Conservation (phyloP, 1,140 invertebrate species). For the Heliothis virescens region DNA sequence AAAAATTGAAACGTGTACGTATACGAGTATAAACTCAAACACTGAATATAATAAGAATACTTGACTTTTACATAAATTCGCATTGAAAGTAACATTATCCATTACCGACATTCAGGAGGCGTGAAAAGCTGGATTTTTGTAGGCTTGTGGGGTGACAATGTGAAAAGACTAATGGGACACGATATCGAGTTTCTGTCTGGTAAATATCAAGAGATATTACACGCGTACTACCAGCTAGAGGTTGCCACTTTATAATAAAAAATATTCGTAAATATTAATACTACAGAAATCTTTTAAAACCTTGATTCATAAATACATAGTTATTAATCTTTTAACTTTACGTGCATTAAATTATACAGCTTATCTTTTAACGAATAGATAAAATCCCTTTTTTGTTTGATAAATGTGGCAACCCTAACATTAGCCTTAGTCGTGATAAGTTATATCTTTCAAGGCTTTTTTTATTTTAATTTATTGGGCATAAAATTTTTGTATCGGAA, state of each 20-base stretch:
- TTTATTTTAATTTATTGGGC: slow-evolving; percentile 24
- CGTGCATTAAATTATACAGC: neutral
- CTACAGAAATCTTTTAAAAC: neutral
- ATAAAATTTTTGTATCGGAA: neutral
- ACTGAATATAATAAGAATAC: neutral
- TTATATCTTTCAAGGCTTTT: neutral
- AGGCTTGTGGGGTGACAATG: slow-evolving; percentile 37
- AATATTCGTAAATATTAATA: neutral
- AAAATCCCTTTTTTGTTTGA: slow-evolving; percentile 6
- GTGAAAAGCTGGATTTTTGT: slow-evolving; percentile 47
- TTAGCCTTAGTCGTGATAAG: neutral
- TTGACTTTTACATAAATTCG: slow-evolving; percentile 42
- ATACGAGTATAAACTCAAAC: no score
- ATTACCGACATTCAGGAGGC: slow-evolving; percentile 42
- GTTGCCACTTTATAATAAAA: neutral
- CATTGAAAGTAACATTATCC: slow-evolving; percentile 46
- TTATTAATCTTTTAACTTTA: neutral
- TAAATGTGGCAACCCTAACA: slow-evolving; percentile 24
- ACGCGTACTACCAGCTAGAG: neutral
- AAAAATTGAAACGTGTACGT: no score
- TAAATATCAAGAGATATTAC: slow-evolving; percentile 40
- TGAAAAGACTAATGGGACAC: slow-evolving; percentile 45
- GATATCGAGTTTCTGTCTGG: slow-evolving; percentile 42
- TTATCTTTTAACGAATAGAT: neutral
- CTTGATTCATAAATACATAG: neutral